Evolutionary conservation across 2,113 vertebrate genomes (phyloP).

Genomic region (Phylloscopus trochilus): DNA sequence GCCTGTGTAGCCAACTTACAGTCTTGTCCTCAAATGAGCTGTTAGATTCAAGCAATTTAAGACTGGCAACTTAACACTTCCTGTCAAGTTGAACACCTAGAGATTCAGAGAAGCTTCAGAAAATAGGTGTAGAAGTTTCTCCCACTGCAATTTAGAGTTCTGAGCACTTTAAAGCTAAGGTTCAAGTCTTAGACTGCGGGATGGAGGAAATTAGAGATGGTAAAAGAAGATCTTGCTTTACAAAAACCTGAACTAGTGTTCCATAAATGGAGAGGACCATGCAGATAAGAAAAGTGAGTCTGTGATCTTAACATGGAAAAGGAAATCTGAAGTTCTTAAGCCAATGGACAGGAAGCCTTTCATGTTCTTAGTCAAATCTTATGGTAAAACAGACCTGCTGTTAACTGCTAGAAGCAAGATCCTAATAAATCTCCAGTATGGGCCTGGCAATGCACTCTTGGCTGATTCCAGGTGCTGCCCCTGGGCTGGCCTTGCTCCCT

Average conservation of each 20-base stretch:
- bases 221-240: neutral
- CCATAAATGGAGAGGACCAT: neutral
- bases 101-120: neutral
- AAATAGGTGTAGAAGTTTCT: neutral
- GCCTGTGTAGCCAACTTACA: neutral
- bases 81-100: neutral
- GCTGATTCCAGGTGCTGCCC: fast-evolving
- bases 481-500: neutral
- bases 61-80: neutral
- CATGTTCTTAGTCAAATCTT: neutral
- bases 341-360: neutral
- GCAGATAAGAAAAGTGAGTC: neutral
- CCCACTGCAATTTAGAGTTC: neutral
- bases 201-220: neutral
- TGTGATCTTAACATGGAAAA: neutral
- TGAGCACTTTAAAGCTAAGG: neutral
- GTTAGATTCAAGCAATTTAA: neutral
- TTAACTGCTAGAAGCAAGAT: neutral
- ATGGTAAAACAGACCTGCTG: neutral
- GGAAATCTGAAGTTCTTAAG: neutral
- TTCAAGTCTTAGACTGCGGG: neutral
- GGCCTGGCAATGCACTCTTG: neutral
- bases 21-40: neutral
- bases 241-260: neutral
- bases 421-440: neutral